Evolutionary conservation across 2,888 invertebrate genomes (phyloP).

Genomic region (Tenthredo mesomela): DNA sequence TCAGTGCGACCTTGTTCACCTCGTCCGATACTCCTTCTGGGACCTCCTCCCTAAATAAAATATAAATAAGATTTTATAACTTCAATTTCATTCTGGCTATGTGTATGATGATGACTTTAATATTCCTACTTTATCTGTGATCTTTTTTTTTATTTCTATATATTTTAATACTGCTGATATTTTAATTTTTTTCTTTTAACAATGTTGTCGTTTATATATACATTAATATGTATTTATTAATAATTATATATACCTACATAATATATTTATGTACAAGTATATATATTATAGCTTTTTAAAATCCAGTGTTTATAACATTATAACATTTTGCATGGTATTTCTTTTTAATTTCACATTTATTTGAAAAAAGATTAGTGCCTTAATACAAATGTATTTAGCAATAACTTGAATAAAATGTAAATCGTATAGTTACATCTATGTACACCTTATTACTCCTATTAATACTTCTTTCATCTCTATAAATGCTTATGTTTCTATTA

Average conservation of each 20-base stretch:
- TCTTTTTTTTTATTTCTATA: not conserved
- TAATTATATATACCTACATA: constrained; percentile 5
- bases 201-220: not conserved
- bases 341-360: constrained; percentile 60
- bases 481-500: constrained; percentile 54
- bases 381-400: constrained; percentile 65
- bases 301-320: constrained; percentile 35
- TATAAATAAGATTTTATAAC: constrained; percentile 43
- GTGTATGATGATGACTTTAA: constrained; percentile 10
- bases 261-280: constrained; percentile 4
- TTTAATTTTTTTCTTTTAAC: not conserved
- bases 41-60: constrained; percentile 68
- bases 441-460: constrained; percentile 54
- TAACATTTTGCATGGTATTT: constrained; percentile 39
- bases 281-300: constrained; percentile 26
- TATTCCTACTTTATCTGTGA: constrained; percentile 40
- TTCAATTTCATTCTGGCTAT: constrained; percentile 2
- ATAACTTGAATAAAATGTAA: constrained; percentile 50
- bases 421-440: constrained; percentile 57
- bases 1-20: constrained; percentile 71
- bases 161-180: constrained; percentile 22
- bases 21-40: constrained; percentile 72
- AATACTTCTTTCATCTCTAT: constrained; percentile 57
- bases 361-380: constrained; percentile 64
- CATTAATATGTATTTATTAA: constrained; percentile 8